These are phyloP conservation scores for Spea bombifrons DNA, from an alignment of 2,113 vertebrate genomes.

Conservation along the genomic window DNA sequence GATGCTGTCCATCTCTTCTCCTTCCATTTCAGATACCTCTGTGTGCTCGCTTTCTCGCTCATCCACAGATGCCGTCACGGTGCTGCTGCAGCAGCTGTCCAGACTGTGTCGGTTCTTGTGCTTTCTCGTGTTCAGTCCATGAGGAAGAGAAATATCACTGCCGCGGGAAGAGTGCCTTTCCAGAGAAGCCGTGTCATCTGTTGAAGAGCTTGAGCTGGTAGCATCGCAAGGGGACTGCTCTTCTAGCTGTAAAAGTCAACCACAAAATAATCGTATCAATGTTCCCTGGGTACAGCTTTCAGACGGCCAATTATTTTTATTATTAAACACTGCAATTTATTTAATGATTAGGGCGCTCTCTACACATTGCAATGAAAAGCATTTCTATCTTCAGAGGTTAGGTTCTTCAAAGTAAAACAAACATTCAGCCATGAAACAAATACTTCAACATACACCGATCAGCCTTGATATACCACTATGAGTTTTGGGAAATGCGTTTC, in stretches of 20 bases:
- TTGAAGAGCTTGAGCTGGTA: conserved; percentile 83
- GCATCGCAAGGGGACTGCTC: conserved; percentile 67
- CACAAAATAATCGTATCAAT: neutral
- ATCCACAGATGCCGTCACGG: conserved; percentile 53
- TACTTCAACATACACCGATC: too few relatives aligned
- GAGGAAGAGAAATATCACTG: conserved; percentile 67
- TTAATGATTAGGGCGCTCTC: too few relatives aligned
- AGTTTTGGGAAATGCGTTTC: too few relatives aligned
- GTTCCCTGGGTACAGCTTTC: neutral
- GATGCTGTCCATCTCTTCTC: conserved; percentile 86
- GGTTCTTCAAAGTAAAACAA: too few relatives aligned
- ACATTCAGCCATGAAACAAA: too few relatives aligned
- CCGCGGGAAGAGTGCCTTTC: conserved; percentile 79
- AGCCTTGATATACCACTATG: too few relatives aligned
- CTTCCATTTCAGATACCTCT: conserved; percentile 70
- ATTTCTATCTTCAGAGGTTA: too few relatives aligned
- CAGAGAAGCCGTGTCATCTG: conserved; percentile 80
- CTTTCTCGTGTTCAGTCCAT: conserved; percentile 34
- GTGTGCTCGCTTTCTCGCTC: conserved; percentile 51
- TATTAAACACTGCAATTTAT: too few relatives aligned
- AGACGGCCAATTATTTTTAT: too few relatives aligned
- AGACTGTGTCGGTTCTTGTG: conserved; percentile 63
- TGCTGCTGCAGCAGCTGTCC: conserved; percentile 60
- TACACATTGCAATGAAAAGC: too few relatives aligned
- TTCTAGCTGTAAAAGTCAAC: conserved; percentile 57